phyloP scores from a whole-genome alignment of 2,797 vertebrate genomes.

The Picus viridis region DNA sequence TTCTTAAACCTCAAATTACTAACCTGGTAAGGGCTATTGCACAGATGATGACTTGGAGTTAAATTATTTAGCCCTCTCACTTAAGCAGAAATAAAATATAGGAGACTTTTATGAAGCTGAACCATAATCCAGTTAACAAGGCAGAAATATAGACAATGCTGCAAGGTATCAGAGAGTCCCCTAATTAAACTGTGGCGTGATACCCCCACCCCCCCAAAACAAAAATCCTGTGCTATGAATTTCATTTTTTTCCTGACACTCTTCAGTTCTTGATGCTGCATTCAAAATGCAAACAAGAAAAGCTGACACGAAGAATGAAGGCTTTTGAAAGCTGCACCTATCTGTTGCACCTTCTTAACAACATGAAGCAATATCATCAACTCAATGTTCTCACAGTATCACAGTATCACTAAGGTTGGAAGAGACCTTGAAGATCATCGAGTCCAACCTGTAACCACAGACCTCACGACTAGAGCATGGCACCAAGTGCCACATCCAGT shows the following conservation, averaged over 20 bases:
- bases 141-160: neutral
- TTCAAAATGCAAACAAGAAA: conserved; percentile 63
- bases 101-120: neutral
- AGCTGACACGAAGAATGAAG: conserved; percentile 58
- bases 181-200: neutral
- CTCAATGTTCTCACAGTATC: conserved; percentile 58
- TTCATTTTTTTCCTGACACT: neutral
- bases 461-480: too few relatives aligned
- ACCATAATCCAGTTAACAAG: neutral
- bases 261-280: conserved; percentile 52
- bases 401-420: too few relatives aligned
- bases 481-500: too few relatives aligned
- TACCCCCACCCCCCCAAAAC: too few relatives aligned
- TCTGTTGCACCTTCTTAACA: conserved; percentile 72
- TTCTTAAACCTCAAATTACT: neutral
- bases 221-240: conserved; percentile 62
- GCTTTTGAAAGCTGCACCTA: conserved; percentile 71
- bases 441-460: too few relatives aligned
- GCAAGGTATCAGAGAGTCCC: neutral
- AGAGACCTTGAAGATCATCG: too few relatives aligned
- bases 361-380: conserved; percentile 71
- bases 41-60: neutral
- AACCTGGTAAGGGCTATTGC: neutral
- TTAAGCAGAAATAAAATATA: neutral
- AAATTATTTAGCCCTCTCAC: neutral